Percentiles rank a stretch among this genome's conserved stretches.
Conservation (phyloP, 92 coral and sea anemone genomes). For the Palythoa caribaeorum region DNA sequence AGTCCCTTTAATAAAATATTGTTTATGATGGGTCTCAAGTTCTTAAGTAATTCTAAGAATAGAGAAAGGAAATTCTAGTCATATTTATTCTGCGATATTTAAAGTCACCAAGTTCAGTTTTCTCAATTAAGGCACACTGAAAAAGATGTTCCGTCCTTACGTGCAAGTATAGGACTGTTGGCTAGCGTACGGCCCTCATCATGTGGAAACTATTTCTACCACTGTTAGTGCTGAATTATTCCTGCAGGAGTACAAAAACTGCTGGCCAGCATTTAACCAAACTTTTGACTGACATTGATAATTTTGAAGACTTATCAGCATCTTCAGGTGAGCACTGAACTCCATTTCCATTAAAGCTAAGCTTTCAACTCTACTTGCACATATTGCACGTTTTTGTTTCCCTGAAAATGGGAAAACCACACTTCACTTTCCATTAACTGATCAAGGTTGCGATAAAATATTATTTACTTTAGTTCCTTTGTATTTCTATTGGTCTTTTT, state of each 20-base stretch:
- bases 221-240: neutral
- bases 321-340: neutral
- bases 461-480: neutral
- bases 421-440: neutral
- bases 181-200: neutral
- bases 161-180: no score
- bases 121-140: neutral
- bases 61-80: constrained; percentile 10
- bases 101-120: neutral
- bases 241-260: neutral
- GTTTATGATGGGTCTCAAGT: no score
- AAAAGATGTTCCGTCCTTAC: neutral
- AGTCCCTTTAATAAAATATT: no score
- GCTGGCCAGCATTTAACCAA: neutral
- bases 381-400: neutral
- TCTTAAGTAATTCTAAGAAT: neutral
- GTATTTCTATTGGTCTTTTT: no score
- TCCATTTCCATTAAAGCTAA: neutral
- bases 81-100: neutral
- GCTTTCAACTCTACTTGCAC: neutral
- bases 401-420: neutral
- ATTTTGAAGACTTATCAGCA: neutral
- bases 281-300: neutral
- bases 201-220: constrained; percentile 6
- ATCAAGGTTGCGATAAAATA: neutral